Percentiles rank a stretch among this genome's conserved stretches.
Evolutionary conservation across 2,797 vertebrate species (phyloP).

Genomic region (Coregonus sp.): DNA sequence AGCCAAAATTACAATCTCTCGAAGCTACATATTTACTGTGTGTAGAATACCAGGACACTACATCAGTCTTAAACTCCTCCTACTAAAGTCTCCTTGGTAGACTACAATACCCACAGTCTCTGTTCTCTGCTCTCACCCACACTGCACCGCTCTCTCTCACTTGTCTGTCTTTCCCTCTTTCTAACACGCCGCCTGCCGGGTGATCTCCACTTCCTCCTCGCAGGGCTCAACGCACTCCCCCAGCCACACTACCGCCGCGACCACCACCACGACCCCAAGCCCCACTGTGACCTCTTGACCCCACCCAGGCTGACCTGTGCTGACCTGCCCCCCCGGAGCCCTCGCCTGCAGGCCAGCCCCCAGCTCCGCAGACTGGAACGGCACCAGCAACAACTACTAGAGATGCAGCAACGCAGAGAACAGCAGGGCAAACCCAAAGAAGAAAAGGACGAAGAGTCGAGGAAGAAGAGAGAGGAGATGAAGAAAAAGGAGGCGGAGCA

Average conservation of each 20-base stretch:
- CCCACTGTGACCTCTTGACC: slow-evolving; percentile 58
- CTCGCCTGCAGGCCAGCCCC: slow-evolving; percentile 56
- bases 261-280: slow-evolving; percentile 42
- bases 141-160: slow-evolving; percentile 52
- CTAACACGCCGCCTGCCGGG: slow-evolving; percentile 44
- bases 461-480: slow-evolving; percentile 40
- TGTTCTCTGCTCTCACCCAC: slow-evolving; percentile 32
- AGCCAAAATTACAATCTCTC: no score
- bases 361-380: slow-evolving; percentile 75
- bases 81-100: not conserved
- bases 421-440: slow-evolving; percentile 61
- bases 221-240: slow-evolving; percentile 60
- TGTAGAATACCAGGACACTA: not conserved
- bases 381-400: slow-evolving; percentile 74
- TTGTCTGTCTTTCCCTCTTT: slow-evolving; percentile 50
- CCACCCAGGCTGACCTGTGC: slow-evolving; percentile 63
- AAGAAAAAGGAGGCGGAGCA: slow-evolving; percentile 44
- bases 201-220: slow-evolving; percentile 59
- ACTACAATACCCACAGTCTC: not conserved
- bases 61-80: not conserved
- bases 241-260: slow-evolving; percentile 57
- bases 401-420: slow-evolving; percentile 72
- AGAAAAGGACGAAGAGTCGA: slow-evolving; percentile 32
- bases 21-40: not conserved
- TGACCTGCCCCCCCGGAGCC: slow-evolving; percentile 70